Evolutionary conservation across 2,888 invertebrate genomes (phyloP).

Genomic region (Halictus ligatus): DNA sequence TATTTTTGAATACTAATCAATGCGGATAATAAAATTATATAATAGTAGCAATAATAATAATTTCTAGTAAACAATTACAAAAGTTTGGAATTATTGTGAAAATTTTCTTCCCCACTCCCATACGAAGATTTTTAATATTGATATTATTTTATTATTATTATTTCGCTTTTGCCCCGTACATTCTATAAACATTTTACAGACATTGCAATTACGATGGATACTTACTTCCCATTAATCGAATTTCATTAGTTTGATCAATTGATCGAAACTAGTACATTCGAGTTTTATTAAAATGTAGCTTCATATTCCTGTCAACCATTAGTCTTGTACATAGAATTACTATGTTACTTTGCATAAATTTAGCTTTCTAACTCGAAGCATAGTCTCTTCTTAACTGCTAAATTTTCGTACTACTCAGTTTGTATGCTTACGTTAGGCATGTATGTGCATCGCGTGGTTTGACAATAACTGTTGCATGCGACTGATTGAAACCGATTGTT

Average conservation of each 20-base stretch:
- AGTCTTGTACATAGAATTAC: background rate
- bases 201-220: background rate
- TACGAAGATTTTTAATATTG: background rate
- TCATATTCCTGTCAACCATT: background rate
- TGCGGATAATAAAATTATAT: background rate
- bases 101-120: background rate
- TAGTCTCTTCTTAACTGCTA: background rate
- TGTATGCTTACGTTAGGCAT: conserved; percentile 18
- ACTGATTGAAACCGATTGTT: background rate
- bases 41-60: background rate
- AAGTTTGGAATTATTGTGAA: background rate
- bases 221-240: background rate
- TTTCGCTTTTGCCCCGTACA: background rate
- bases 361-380: background rate
- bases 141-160: background rate
- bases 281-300: background rate
- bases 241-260: background rate
- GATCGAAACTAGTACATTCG: background rate
- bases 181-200: background rate
- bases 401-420: background rate
- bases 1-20: background rate
- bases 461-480: conserved; percentile 30
- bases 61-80: background rate
- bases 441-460: conserved; percentile 12
- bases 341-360: background rate